Evolutionary conservation across 2,888 invertebrate species (phyloP).

Genomic region (Drosophila pseudotalamancana): DNA sequence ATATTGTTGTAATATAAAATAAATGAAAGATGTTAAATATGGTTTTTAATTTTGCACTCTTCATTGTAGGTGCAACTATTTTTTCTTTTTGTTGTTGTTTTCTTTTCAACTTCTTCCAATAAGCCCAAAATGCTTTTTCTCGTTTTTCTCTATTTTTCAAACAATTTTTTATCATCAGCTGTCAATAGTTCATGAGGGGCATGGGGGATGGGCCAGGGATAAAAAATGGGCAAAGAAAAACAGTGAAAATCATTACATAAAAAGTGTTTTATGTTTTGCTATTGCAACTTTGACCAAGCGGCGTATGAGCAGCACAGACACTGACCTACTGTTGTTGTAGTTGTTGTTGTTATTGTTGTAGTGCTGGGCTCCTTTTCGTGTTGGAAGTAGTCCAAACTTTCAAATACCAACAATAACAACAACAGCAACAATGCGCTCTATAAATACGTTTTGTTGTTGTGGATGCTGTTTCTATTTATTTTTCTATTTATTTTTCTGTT

Average conservation of each 20-base stretch:
- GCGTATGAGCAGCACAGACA: conserved; percentile 44
- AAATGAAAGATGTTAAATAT: too few species aligned
- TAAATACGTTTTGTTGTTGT: conserved; percentile 54
- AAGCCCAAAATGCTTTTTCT: conserved; percentile 8
- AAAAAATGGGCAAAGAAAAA: conserved; percentile 32
- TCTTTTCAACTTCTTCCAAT: neutral
- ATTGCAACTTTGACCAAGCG: conserved; percentile 72
- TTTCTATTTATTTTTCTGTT: conserved; percentile 5
- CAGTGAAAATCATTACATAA: conserved; percentile 71
- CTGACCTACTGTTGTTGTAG: too few species aligned
- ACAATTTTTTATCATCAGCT: conserved; percentile 80
- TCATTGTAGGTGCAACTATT: neutral
- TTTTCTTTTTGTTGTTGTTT: conserved; percentile 8
- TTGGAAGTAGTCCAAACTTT: conserved; percentile 74
- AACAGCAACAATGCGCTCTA: conserved; percentile 31
- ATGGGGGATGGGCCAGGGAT: conserved; percentile 47
- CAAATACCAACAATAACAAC: conserved; percentile 25
- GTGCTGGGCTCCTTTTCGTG: conserved; percentile 25
- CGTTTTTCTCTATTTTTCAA: conserved; percentile 46
- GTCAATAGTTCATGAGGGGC: conserved; percentile 76
- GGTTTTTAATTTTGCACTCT: neutral
- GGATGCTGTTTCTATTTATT: conserved; percentile 20
- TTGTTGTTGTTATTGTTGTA: conserved; percentile 27
- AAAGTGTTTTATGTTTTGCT: conserved; percentile 73
- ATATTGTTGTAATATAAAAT: too few species aligned